phyloP scores from a whole-genome alignment of 2,113 vertebrate species.

The Antechinus flavipes region DNA sequence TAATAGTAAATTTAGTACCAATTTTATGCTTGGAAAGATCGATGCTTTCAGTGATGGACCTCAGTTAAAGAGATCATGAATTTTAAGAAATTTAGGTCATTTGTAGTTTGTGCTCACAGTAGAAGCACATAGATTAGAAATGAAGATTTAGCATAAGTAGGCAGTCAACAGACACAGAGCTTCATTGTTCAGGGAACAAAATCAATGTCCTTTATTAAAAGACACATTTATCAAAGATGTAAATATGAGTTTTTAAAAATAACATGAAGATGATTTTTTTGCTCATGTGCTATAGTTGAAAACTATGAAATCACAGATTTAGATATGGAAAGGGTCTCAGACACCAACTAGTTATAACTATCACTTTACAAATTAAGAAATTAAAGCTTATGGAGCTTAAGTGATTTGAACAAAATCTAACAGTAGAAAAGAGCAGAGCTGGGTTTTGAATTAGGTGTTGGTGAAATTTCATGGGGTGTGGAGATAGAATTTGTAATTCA shows the following conservation, averaged over 20 bases:
- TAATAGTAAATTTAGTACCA: constrained; percentile 29
- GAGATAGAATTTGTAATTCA: neutral
- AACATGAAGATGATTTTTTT: neutral
- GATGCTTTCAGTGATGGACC: constrained; percentile 8
- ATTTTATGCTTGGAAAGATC: constrained; percentile 73
- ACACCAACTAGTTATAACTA: neutral
- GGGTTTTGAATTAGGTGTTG: neutral
- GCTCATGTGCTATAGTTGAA: neutral
- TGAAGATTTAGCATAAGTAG: neutral
- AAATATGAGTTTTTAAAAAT: neutral
- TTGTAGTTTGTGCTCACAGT: neutral
- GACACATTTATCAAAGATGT: neutral
- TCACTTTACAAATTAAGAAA: neutral
- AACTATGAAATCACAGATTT: neutral
- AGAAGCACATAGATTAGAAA: neutral
- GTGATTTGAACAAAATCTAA: neutral
- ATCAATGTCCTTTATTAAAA: neutral
- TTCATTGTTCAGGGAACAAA: neutral
- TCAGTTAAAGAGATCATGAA: constrained; percentile 37
- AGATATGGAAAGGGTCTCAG: neutral
- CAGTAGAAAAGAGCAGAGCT: neutral
- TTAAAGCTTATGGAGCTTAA: neutral
- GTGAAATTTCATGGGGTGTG: neutral
- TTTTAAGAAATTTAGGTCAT: constrained; percentile 49
- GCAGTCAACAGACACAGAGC: neutral